A percentile compares a stretch with the other conserved stretches of the same genome.
Evolutionary conservation across 2,113 vertebrate species (phyloP).

Genomic region (Romanogobio albipinnatus): DNA sequence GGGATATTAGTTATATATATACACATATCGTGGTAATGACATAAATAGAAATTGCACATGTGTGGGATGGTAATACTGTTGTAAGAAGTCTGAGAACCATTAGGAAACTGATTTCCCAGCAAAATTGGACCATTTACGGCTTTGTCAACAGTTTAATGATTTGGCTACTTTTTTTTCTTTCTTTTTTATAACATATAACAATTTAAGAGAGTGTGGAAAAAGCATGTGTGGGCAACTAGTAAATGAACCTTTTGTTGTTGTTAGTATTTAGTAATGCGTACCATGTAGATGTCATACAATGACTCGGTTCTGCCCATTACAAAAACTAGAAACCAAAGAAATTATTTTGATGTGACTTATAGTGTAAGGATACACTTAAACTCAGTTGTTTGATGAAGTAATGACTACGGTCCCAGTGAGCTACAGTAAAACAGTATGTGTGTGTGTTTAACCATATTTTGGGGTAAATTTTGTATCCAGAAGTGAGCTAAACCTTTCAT

Average conservation of each 20-base stretch:
- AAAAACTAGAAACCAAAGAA: neutral
- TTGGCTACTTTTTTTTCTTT: neutral
- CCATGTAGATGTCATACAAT: neutral
- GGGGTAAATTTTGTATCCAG: neutral
- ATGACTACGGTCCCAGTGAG: neutral
- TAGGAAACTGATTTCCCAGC: neutral
- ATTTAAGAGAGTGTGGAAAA: neutral
- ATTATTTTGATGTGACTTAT: neutral
- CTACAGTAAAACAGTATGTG: neutral
- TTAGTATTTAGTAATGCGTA: neutral
- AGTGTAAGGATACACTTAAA: neutral
- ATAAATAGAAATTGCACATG: too few relatives aligned
- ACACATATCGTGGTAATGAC: neutral
- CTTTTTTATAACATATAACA: neutral
- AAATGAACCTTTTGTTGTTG: neutral
- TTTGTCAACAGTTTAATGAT: constrained; percentile 9
- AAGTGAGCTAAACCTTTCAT: neutral
- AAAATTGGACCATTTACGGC: neutral
- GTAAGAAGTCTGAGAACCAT: neutral
- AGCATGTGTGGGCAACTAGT: neutral
- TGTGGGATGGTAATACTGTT: neutral
- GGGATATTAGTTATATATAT: neutral
- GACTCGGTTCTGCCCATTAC: neutral
- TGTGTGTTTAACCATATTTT: neutral
- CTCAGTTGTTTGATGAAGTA: neutral